Percentiles rank a stretch among this genome's conserved stretches.
Conservation (phyloP, 2,113 vertebrate genomes). For the Pteropus alecto region DNA sequence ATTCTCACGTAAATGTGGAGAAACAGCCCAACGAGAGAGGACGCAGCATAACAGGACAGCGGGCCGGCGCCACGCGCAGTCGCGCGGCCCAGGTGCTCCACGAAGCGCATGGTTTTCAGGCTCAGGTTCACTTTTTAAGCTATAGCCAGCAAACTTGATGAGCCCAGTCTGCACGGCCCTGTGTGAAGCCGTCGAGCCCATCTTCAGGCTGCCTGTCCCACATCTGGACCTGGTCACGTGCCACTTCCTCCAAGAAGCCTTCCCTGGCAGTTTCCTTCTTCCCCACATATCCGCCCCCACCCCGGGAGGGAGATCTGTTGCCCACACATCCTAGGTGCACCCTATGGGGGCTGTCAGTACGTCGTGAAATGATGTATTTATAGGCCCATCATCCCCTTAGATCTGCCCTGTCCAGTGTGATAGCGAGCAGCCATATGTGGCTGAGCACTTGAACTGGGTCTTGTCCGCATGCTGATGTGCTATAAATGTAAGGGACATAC, state of each 20-base stretch:
- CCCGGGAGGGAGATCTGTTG: not conserved
- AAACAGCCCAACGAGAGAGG: not conserved
- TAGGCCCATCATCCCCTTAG: not conserved
- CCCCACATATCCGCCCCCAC: not conserved
- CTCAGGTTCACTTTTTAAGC: not conserved
- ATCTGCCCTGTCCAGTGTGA: not conserved
- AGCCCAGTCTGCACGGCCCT: not conserved
- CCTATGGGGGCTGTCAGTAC: not conserved
- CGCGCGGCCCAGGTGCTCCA: rapidly evolving
- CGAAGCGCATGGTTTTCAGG: not conserved
- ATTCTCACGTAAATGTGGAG: not conserved
- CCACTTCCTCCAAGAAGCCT: not conserved
- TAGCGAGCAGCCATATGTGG: not conserved
- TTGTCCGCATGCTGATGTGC: not conserved
- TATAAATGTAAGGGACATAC: not conserved
- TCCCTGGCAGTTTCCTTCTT: not conserved
- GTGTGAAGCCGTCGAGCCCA: not conserved
- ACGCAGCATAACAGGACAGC: not conserved
- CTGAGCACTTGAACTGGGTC: not conserved
- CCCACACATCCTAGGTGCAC: not conserved
- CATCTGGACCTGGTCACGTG: not conserved
- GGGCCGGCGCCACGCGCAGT: rapidly evolving
- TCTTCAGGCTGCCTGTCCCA: not conserved
- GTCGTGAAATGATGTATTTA: not conserved
- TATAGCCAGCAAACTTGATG: not conserved